phyloP scores from a whole-genome alignment of 2,113 vertebrate species.

The Brachyhypopomus occidentalis region DNA sequence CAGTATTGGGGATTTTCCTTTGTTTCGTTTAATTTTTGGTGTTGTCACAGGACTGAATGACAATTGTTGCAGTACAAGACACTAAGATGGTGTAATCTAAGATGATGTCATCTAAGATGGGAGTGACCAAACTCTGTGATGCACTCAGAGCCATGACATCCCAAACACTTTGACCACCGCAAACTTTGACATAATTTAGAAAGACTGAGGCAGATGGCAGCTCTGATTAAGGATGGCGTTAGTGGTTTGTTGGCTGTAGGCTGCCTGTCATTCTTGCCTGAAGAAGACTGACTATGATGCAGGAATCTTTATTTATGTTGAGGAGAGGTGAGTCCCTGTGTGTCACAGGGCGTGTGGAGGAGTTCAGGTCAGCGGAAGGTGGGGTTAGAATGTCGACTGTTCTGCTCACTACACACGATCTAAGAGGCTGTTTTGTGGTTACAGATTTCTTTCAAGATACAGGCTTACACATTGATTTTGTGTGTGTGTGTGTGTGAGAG shows the following conservation, averaged over 20 bases:
- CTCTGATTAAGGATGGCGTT: background rate
- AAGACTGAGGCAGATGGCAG: background rate
- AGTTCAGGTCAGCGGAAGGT: too few relatives aligned
- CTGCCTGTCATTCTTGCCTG: too few relatives aligned
- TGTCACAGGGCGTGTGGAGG: too few relatives aligned
- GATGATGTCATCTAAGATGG: background rate
- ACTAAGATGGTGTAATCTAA: background rate
- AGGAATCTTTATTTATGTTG: too few relatives aligned
- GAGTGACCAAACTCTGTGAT: background rate
- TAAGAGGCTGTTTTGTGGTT: background rate
- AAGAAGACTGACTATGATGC: too few relatives aligned
- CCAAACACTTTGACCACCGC: background rate
- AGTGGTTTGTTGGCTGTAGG: background rate
- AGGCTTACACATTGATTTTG: background rate
- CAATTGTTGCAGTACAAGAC: too few relatives aligned
- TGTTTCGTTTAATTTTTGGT: background rate
- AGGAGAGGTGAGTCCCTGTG: too few relatives aligned
- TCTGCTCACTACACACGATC: background rate
- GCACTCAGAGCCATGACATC: background rate
- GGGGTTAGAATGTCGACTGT: too few relatives aligned
- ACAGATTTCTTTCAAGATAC: background rate
- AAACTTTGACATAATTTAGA: background rate
- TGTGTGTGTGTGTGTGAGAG: too few relatives aligned
- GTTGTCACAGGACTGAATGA: background rate
- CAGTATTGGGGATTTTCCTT: too few relatives aligned